phyloP scores from a whole-genome alignment of 2,113 vertebrate species.

The Sarotherodon lohbergeri region DNA sequence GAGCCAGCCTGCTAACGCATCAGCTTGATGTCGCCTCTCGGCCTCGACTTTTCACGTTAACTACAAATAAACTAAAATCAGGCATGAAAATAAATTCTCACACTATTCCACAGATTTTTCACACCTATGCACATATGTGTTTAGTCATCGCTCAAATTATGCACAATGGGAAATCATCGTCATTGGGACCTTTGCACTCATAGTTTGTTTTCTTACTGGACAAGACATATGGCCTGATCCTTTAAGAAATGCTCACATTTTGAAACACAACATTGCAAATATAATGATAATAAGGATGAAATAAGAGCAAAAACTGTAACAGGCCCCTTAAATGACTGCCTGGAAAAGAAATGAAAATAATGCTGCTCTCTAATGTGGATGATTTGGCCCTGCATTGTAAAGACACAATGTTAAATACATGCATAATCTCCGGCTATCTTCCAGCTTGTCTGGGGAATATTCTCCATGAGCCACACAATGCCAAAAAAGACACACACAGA shows the following conservation, averaged over 20 bases:
- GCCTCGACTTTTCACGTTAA: neutral
- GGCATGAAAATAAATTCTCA: neutral
- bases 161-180: neutral
- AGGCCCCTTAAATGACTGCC: neutral
- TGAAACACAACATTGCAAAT: neutral
- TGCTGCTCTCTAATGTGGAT: neutral
- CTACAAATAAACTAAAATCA: neutral
- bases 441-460: neutral
- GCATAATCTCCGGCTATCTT: neutral
- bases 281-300: neutral
- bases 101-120: neutral
- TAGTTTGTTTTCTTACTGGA: neutral
- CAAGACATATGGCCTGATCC: neutral
- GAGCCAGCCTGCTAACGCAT: neutral
- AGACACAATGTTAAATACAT: neutral
- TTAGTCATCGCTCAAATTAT: neutral
- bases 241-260: neutral
- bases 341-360: neutral
- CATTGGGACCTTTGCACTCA: neutral
- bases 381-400: neutral
- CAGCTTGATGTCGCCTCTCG: neutral
- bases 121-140: rapidly evolving
- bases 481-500: neutral
- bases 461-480: neutral
- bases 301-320: neutral